phyloP scores from a whole-genome alignment of 64 coral and sea anemone genomes.

The Anthopleura sola region DNA sequence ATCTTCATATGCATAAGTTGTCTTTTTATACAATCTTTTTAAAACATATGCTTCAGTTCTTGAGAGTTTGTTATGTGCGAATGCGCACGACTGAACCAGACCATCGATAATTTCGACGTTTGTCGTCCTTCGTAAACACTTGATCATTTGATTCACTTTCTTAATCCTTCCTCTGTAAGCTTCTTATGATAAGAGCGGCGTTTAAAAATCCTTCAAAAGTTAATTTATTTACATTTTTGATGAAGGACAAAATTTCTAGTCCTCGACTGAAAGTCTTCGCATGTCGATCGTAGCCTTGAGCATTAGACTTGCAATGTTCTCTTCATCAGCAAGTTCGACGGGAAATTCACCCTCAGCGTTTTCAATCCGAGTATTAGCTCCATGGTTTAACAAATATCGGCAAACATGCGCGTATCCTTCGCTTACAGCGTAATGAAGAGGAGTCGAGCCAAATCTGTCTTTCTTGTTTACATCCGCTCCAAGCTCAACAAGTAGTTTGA shows the following conservation, averaged over 20 bases:
- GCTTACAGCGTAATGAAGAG: constrained; percentile 89
- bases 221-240: background rate
- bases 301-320: constrained; percentile 73
- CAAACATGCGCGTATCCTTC: constrained; percentile 91
- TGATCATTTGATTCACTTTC: background rate
- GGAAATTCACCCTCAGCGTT: constrained; percentile 84
- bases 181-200: too few species aligned
- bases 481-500: constrained; percentile 77
- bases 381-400: constrained; percentile 66
- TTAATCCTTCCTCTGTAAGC: too few species aligned
- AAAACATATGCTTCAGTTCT: background rate
- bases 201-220: background rate
- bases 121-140: background rate
- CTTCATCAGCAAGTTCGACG: constrained; percentile 89
- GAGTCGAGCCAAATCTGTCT: constrained; percentile 75
- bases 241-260: background rate
- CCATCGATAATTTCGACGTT: background rate
- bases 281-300: constrained; percentile 62
- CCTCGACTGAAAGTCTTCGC: background rate
- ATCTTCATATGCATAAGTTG: background rate
- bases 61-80: background rate
- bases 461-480: constrained; percentile 85
- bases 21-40: background rate
- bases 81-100: background rate
- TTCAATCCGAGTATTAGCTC: constrained; percentile 68